Evolutionary conservation across 2,113 vertebrate genomes (phyloP), one percentile per base, ranked within the genome.

Genomic region (Dendropsophus ebraccatus): DNA sequence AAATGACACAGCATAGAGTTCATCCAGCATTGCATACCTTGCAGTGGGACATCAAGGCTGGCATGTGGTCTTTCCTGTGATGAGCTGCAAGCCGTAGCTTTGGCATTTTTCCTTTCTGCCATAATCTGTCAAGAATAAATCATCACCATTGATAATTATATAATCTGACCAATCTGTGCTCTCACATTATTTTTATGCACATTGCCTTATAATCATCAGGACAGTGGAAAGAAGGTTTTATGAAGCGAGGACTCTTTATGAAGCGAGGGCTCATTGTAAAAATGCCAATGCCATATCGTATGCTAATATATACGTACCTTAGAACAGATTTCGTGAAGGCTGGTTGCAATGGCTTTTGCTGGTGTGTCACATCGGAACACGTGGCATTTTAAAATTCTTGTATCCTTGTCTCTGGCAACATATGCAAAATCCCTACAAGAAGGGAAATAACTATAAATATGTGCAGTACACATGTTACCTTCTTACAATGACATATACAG

Each of bases 331-430:
- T 99, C 97, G 75, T 99, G 98, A 90, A 99, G 95, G 89, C 97
- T 99, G 9, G 98, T 99, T 90, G 98, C 98, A 1, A 99, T 99
- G 93, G 98, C 98, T 96, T 99, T 99, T 82, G 98, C 98, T 50
- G 97, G 98, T 1, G 97, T 99, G 94, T 99, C 98, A 97, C 98
- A 99, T 91, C 98, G 97, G 90, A 99, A 99, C 88, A 99, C 98
- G 92, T 99, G 98, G 95, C 98, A 99, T 97, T 99, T 99, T 94
- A 99, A 93, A 91, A 99, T 97, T 88, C 98, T 95, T 11, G 98
- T 99, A 87, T 99, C 97, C 92, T 96, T 97, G 91, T 99, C 98
- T 91, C 98, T 95, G 0, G 98, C 98, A 90, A 99, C 98, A 0
- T 99, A 99, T 62, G 98, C 98, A 90, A 99, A 99, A 90, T 99